Evolutionary conservation across 2,888 invertebrate species (phyloP).

Genomic region (Bellardia pandia): DNA sequence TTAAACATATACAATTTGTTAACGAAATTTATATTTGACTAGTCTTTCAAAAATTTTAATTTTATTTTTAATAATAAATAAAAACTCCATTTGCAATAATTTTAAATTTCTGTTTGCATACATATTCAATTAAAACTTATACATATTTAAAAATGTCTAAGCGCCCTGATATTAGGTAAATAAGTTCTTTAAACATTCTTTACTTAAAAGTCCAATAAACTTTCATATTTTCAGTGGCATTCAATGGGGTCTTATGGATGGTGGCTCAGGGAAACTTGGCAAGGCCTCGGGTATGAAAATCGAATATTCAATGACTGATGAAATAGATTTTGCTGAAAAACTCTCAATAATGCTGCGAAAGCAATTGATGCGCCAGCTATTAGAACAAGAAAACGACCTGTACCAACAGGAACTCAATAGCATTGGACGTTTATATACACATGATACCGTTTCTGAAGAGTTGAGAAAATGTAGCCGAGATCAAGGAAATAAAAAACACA

Average conservation of each 20-base stretch:
- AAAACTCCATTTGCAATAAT: no score
- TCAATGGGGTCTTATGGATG: conserved; percentile 17
- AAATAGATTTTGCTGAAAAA: conserved; percentile 47
- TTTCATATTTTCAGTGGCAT: conserved; percentile 16
- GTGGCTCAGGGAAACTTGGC: not conserved
- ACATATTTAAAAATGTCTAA: no score
- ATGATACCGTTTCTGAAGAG: conserved; percentile 19
- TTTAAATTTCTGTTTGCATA: no score
- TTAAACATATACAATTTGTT: no score
- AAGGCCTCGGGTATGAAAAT: conserved; percentile 55
- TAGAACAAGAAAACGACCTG: not conserved
- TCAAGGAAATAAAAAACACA: not conserved
- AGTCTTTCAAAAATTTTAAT: no score
- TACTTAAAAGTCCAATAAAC: not conserved
- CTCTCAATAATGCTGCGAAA: conserved; percentile 29
- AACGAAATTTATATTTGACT: no score
- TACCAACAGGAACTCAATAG: conserved; percentile 16
- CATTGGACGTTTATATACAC: conserved; percentile 25
- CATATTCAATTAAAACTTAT: no score
- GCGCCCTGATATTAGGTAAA: not conserved
- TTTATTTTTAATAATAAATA: no score
- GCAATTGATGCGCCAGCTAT: conserved; percentile 21
- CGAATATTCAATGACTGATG: conserved; percentile 55
- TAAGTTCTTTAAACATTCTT: not conserved
- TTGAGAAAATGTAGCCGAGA: not conserved